phyloP scores from a whole-genome alignment of 2,888 invertebrate species.

The Pasiphila rectangulata region DNA sequence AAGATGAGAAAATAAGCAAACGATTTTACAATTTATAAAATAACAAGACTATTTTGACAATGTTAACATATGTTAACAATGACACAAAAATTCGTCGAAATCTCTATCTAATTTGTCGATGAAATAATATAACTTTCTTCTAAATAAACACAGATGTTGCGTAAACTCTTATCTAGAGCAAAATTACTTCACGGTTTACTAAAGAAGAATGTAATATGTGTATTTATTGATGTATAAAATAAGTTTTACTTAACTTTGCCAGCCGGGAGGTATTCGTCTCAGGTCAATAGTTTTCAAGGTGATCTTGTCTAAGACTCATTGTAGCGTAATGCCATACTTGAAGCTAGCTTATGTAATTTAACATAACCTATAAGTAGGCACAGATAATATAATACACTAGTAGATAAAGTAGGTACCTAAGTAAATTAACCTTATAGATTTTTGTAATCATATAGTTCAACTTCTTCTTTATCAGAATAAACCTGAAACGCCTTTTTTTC shows the following conservation, averaged over 20 bases:
- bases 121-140: neutral
- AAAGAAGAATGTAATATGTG: too few species aligned
- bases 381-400: too few species aligned
- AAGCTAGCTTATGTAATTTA: constrained; percentile 19
- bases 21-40: too few species aligned
- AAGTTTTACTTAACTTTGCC: constrained; percentile 6
- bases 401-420: too few species aligned
- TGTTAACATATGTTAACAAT: too few species aligned
- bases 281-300: constrained; percentile 62
- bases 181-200: neutral
- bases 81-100: neutral
- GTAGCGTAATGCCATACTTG: constrained; percentile 32
- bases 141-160: constrained; percentile 11
- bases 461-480: too few species aligned
- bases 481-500: too few species aligned
- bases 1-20: too few species aligned
- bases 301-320: constrained; percentile 53
- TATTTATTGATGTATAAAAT: neutral
- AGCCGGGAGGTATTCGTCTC: constrained; percentile 20
- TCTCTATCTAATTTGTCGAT: neutral
- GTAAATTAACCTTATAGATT: too few species aligned
- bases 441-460: too few species aligned
- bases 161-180: neutral
- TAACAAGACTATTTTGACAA: too few species aligned
- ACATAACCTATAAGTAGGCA: too few species aligned